These are phyloP conservation scores for Paramuricea clavata DNA, from an alignment of 92 coral and sea anemone genomes.

Conservation along the genomic window DNA sequence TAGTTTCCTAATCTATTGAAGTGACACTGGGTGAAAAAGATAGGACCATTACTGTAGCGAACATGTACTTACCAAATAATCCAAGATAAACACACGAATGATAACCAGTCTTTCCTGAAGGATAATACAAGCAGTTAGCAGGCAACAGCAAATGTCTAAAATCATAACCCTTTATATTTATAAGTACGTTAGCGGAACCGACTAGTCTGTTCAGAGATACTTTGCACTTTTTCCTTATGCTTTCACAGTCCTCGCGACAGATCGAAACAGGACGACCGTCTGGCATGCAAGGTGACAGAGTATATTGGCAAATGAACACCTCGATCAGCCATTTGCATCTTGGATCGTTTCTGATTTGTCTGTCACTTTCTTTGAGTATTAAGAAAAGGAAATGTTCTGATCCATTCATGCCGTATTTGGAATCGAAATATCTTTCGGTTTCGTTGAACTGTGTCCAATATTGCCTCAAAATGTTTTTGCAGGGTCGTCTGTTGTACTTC, in stretches of 20 bases:
- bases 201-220: constrained; percentile 70
- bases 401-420: constrained; percentile 9
- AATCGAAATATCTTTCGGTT: constrained; percentile 30
- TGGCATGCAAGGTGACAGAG: constrained; percentile 75
- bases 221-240: constrained; percentile 70
- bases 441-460: constrained; percentile 15
- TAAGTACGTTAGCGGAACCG: constrained; percentile 78
- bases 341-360: neutral
- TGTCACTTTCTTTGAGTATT: neutral
- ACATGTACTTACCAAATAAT: constrained; percentile 85
- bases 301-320: constrained; percentile 73
- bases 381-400: neutral
- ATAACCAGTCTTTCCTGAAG: constrained; percentile 52
- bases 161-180: constrained; percentile 46
- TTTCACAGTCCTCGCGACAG: constrained; percentile 94
- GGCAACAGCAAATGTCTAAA: constrained; percentile 85
- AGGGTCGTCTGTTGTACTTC: constrained; percentile 2
- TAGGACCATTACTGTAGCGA: neutral
- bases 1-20: too few relatives aligned
- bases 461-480: neutral
- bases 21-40: too few relatives aligned
- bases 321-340: constrained; percentile 52
- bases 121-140: constrained; percentile 71
- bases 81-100: constrained; percentile 82
- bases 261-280: constrained; percentile 55